These are phyloP conservation scores for Edolisoma coerulescens DNA, from an alignment of 2,113 vertebrate genomes.

Conservation along the genomic window DNA sequence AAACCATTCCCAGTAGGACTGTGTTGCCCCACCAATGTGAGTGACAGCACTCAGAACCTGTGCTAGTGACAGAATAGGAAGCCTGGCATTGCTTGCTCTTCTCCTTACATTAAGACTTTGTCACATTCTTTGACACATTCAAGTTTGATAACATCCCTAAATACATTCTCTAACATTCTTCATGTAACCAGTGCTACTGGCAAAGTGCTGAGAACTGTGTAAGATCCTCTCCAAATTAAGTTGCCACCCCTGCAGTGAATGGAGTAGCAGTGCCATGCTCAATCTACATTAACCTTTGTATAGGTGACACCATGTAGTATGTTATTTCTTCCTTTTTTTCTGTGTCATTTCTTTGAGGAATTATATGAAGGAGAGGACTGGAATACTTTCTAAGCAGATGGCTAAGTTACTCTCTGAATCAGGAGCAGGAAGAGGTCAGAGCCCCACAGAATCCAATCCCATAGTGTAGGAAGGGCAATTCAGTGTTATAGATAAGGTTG, in stretches of 20 bases:
- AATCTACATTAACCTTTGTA: background rate
- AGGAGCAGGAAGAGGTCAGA: background rate
- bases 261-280: background rate
- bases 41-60: background rate
- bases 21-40: background rate
- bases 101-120: background rate
- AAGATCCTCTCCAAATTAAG: background rate
- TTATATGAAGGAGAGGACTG: background rate
- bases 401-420: background rate
- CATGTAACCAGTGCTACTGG: background rate
- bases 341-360: background rate
- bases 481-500: background rate
- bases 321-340: background rate
- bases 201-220: too few species aligned
- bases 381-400: background rate
- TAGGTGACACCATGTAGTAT: background rate
- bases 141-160: background rate
- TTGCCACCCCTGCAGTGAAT: background rate
- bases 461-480: background rate
- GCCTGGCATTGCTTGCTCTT: background rate
- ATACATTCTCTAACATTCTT: background rate
- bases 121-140: background rate
- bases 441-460: background rate
- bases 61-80: background rate
- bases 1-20: background rate